Evolutionary conservation across 2,113 vertebrate species (phyloP), one percentile per base, ranked within the genome.

Genomic region (rat (Rattus norvegicus)): DNA sequence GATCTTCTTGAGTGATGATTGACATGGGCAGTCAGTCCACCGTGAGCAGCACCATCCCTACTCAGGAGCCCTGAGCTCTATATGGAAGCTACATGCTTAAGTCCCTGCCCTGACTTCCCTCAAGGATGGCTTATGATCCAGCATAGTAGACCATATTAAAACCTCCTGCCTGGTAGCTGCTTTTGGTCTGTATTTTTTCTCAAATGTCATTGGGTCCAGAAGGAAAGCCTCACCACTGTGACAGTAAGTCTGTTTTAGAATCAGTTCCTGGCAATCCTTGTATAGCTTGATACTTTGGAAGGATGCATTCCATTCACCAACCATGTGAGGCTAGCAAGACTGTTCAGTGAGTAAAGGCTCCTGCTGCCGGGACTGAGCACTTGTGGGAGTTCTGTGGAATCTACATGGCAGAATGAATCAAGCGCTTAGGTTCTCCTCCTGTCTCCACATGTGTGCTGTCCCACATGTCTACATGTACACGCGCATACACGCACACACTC

Each of bases 131-230:
- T 65, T 69, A 43, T 43, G 43, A 43, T 43, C 43, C 43, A 43
- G 43, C 43, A 43, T 43, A 43, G 2, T 24, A 52, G 36, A 10
- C 17, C 63, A 22, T 36, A 36, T 67, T 19, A 67, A 49, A 3
- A 10, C 28, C 12, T 16, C 43, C 61, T 5, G 33, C 43, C 19
- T 5, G 7, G 28, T 65, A 24, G 30, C 43, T 43, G 43, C 43
- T 43, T 8, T 36, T 87, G 49, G 0, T 1, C 9, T 36, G 28
- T 1, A 2, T 67, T 26, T 86, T 7, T 5, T 61, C 43, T 36
- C 84, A 87, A 69, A 69, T 73, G 56, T 86, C 80, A 83, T 72
- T 39, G 76, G 30, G 49, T 94, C 22, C 63, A n/a, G 52, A 67
- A 61, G 22, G 6, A 33, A 39, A 63, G 63, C 33, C 8, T 47